These are phyloP conservation scores for Benitochromis conjunctus DNA, from an alignment of 2,113 vertebrate species.

Conservation along the genomic window DNA sequence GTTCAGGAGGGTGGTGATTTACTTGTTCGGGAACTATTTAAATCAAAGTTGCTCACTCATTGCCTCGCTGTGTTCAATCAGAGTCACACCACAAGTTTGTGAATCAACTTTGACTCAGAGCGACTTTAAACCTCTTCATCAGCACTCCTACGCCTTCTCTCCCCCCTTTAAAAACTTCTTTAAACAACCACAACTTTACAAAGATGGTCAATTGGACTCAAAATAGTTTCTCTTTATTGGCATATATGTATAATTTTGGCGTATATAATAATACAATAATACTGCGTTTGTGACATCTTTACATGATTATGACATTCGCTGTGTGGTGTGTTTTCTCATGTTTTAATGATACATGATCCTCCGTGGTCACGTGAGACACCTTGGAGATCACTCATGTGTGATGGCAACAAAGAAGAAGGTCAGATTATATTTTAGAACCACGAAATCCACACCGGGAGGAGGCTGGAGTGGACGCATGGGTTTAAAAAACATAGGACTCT, in stretches of 20 bases:
- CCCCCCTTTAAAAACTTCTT: background rate
- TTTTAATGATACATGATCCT: background rate
- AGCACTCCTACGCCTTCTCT: background rate
- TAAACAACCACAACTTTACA: background rate
- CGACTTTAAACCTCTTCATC: background rate
- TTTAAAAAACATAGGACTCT: background rate
- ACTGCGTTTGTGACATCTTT: background rate
- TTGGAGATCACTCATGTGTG: background rate
- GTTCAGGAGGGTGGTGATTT: background rate
- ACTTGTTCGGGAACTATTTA: background rate
- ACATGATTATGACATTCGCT: background rate
- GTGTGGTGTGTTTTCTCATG: background rate
- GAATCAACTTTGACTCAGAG: slow-evolving; percentile 21
- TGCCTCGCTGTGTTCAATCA: background rate
- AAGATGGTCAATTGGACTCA: background rate
- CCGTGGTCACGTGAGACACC: background rate
- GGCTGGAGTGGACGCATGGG: background rate
- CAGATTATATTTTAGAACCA: background rate
- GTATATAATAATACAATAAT: background rate
- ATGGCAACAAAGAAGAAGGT: background rate
- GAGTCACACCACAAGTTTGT: background rate
- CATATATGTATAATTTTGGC: background rate
- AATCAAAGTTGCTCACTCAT: background rate
- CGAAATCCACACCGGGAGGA: background rate
- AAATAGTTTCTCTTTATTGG: background rate